Evolutionary conservation across 2,797 vertebrate genomes (phyloP), one percentile per base, ranked within the genome.

Genomic region (Chlorospingus flavigularis): DNA sequence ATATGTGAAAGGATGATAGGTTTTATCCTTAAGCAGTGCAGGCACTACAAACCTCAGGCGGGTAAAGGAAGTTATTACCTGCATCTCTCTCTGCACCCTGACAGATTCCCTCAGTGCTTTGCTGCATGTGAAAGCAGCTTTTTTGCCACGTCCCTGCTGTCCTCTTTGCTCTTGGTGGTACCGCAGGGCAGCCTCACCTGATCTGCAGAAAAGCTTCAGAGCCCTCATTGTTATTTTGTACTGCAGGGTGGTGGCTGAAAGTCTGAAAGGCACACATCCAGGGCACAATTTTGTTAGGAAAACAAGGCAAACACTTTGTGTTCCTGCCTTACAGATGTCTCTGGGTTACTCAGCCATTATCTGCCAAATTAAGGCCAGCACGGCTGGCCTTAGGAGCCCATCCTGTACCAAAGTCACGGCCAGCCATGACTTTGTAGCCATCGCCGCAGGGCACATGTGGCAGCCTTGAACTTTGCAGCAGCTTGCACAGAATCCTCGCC

Each of bases 371-470:
- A 82, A 57, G 88, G 79, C 51, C 75, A 89, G 51, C 67, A 21
- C 0, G 0, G 73, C 58, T 72, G 58, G 58, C 70, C 48, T 33
- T n/a, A 48, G 72, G 86, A 95, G 43, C 83, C 33, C 1, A 0
- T 54, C 62, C 68, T 67, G 50, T 57, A 60, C 84, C 63, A 47
- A 91, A 95, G 72, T 57, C 86, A 85, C 0, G 0, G 78, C 88
- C 84, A 92, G 33, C 39, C 5, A 1, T 17, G 72, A 37, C 82
- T 92, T 83, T 7, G 20, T 23, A 74, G 62, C 58, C 61, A 24
- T 61, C 0, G 4, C 68, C 0, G 0, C 3, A 2, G 77, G 75
- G 66, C 30, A 48, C 55, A 43, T 1, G 0, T 0, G 11, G 50
- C 86, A 45, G 47, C 43, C 71, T 50, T 65, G 77, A 76, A 55